Conservation (phyloP, 2,888 invertebrate species). For the Parasteatoda lunata region DNA sequence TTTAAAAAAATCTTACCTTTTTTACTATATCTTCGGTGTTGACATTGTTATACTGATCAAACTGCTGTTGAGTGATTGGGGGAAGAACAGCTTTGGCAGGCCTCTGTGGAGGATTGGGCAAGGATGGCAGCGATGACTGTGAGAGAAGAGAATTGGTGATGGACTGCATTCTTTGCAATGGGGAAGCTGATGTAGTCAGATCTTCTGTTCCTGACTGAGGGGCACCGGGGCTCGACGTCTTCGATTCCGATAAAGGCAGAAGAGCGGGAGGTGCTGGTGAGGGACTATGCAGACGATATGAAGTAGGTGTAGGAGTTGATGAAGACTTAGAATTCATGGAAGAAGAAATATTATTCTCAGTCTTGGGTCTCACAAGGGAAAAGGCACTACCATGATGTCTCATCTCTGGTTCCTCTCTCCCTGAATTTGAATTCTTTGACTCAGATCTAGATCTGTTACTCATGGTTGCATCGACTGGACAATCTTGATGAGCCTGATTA, state of each 20-base stretch:
- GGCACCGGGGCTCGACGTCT: slow-evolving; percentile 49
- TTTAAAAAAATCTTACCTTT: slow-evolving; percentile 77
- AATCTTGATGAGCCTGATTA: slow-evolving; percentile 55
- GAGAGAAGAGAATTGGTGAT: slow-evolving; percentile 94
- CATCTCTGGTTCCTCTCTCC: slow-evolving; percentile 69
- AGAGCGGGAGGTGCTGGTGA: slow-evolving; percentile 60
- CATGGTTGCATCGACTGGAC: slow-evolving; percentile 67
- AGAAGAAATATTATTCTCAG: slow-evolving; percentile 78
- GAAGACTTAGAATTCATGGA: slow-evolving; percentile 56
- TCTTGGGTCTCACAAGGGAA: slow-evolving; percentile 89
- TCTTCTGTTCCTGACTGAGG: slow-evolving; percentile 80
- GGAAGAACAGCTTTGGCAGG: slow-evolving; percentile 97
- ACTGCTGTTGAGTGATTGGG: slow-evolving; percentile 98
- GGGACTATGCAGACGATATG: slow-evolving; percentile 44
- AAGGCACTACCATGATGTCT: slow-evolving; percentile 79
- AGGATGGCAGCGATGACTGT: slow-evolving; percentile 85
- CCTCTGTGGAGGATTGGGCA: slow-evolving; percentile 87
- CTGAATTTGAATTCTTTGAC: slow-evolving; percentile 27
- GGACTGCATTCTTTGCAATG: slow-evolving; percentile 96
- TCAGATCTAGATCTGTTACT: slow-evolving; percentile 54
- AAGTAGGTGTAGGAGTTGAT: slow-evolving; percentile 35
- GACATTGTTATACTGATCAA: slow-evolving; percentile 96
- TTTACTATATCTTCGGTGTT: slow-evolving; percentile 99
- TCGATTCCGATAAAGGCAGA: slow-evolving; percentile 51
- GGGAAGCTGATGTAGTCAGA: slow-evolving; percentile 88